phyloP scores from a whole-genome alignment of 2,888 invertebrate genomes.

The Himalopsyche anomala region DNA sequence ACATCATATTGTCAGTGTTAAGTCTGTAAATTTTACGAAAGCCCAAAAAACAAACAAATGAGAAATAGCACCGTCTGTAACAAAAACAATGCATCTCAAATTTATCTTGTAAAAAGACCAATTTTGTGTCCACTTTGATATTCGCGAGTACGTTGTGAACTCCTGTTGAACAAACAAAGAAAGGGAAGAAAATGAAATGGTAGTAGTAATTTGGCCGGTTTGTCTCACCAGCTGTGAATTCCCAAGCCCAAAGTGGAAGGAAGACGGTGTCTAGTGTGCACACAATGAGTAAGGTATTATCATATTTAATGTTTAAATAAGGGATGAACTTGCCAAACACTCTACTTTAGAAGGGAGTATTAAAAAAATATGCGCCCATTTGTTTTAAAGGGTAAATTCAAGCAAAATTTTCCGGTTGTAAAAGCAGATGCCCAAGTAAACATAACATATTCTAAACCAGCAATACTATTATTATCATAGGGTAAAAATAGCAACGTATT shows the following conservation, averaged over 20 bases:
- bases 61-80: background rate
- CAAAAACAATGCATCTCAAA: background rate
- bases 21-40: background rate
- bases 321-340: background rate
- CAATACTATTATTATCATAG: too few relatives aligned
- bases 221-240: conserved; percentile 20
- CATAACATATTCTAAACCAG: too few relatives aligned
- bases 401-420: too few relatives aligned
- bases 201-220: background rate
- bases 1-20: background rate
- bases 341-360: background rate
- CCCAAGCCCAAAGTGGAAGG: conserved; percentile 8
- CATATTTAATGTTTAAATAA: conserved; percentile 16
- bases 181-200: conserved; percentile 3
- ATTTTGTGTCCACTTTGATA: background rate
- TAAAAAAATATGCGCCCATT: background rate
- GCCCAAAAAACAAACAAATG: background rate
- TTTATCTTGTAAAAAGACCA: background rate
- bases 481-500: too few relatives aligned
- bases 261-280: conserved; percentile 7
- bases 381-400: background rate
- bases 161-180: conserved; percentile 1
- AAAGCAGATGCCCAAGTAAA: too few relatives aligned
- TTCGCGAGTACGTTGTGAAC: background rate
- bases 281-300: conserved; percentile 20